Percentiles rank a stretch among this genome's conserved stretches.
Conservation (phyloP, 1,140 invertebrate species). For the Zaprionus africanus region DNA sequence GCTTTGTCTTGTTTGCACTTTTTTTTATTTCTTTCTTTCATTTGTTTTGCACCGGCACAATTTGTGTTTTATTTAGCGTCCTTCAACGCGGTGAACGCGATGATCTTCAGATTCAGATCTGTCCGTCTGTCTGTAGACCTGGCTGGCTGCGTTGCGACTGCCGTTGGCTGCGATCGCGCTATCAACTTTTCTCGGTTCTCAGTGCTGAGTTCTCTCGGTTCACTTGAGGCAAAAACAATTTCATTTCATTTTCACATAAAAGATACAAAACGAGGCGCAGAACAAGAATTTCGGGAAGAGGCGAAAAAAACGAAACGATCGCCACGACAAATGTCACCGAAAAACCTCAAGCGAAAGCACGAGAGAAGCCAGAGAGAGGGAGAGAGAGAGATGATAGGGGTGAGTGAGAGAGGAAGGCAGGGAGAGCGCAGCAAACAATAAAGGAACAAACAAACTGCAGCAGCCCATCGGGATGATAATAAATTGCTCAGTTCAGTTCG, state of each 20-base stretch:
- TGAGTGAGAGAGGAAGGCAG: slow-evolving; percentile 1
- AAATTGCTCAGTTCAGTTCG: slow-evolving; percentile 33
- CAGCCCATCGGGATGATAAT: slow-evolving; percentile 12
- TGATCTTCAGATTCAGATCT: slow-evolving; percentile 35
- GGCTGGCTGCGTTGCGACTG: slow-evolving; percentile 44
- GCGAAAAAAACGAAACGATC: slow-evolving; percentile 21
- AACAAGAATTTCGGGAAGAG: slow-evolving; percentile 45
- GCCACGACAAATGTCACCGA: slow-evolving; percentile 49
- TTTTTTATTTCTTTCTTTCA: slow-evolving; percentile 17
- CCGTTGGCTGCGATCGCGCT: slow-evolving; percentile 25
- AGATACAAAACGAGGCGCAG: slow-evolving; percentile 32
- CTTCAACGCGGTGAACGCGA: slow-evolving; percentile 52
- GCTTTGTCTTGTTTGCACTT: slow-evolving; percentile 26
- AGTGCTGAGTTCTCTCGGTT: background rate
- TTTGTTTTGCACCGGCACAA: slow-evolving; percentile 34
- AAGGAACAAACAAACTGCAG: slow-evolving; percentile 47
- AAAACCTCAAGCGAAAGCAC: slow-evolving; percentile 34
- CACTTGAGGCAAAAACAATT: slow-evolving; percentile 24
- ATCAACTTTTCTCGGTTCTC: slow-evolving; percentile 29
- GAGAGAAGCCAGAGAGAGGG: background rate
- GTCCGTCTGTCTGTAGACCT: slow-evolving; percentile 23
- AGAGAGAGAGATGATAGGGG: background rate
- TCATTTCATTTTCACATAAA: slow-evolving; percentile 26
- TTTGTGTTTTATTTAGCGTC: slow-evolving; percentile 24
- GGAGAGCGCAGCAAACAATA: slow-evolving; percentile 5